Base-by-base conservation (phyloP, 2,113 vertebrate genomes). In the Regulus satrapa region DNA sequence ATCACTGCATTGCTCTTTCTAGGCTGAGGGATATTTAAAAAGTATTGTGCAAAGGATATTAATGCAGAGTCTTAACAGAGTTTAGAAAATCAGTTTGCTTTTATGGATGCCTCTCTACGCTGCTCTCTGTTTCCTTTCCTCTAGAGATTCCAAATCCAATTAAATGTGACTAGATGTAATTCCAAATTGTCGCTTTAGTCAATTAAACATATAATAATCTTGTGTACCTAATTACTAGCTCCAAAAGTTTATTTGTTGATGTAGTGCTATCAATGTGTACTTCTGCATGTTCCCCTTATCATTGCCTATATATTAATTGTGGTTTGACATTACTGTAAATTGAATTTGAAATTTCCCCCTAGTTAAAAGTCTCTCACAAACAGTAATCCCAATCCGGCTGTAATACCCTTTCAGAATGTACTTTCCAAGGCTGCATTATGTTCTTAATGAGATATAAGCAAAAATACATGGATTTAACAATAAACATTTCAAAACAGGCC, bases 151-250 rank as follows among this genome's bases (percentile, higher is more conserved):
- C 89, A 98, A 98, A 98, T 98, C 97, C 97, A 98, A 98, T 98
- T 98, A 98, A 97, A 98, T 97, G 95, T 97, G 97, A 98, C 98
- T 98, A 97, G 97, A 98, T 98, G 97, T 98, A 98, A 98, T 98
- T 98, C 97, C 96, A 97, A 98, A 98, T 98, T 98, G 98, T 98
- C 97, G 98, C 96, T 91, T 98, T 97, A 98, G 97, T 98, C 98
- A 98, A 97, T 98, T 98, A 98, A 98, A 98, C 97, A 98, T 98
- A 97, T 98, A 98, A 98, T 98, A 98, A 98, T 98, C 97, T 97
- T 97, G 96, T 98, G 97, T 96, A 97, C 97, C 96, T 98, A 98
- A 98, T 98, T 97, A 98, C 96, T 85, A 96, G 96, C 85, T 97
- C 97, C 95, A 93, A 98, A 98, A 97, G 93, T 98, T 98, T 98